phyloP scores from a whole-genome alignment of 2,113 vertebrate genomes.

The Tachuris rubrigastra region DNA sequence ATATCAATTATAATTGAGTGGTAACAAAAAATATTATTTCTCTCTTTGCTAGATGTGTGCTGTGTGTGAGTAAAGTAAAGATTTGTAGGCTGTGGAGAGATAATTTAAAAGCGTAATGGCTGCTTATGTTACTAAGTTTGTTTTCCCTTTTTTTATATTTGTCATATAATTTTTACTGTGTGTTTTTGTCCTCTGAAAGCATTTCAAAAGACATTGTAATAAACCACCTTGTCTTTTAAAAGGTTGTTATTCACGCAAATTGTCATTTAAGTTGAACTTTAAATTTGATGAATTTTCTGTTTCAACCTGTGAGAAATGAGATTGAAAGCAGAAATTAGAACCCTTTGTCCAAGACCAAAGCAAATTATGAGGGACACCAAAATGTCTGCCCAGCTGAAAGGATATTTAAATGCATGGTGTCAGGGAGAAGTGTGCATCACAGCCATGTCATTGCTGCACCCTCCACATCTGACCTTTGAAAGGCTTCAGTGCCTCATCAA shows the following conservation, averaged over 20 bases:
- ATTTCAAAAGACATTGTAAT: conserved; percentile 17
- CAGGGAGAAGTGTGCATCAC: background rate
- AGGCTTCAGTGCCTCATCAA: background rate
- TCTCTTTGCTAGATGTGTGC: background rate
- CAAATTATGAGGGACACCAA: background rate
- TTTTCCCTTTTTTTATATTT: conserved; percentile 2
- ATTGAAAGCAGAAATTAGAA: background rate
- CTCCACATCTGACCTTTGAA: background rate
- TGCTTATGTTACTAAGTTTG: conserved; percentile 16
- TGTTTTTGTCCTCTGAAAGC: background rate
- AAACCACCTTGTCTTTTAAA: background rate
- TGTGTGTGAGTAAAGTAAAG: background rate
- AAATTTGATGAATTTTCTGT: background rate
- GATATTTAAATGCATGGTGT: background rate
- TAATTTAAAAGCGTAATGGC: conserved; percentile 15
- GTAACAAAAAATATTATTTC: conserved; percentile 35
- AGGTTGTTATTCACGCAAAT: conserved; percentile 21
- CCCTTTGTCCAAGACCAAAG: background rate
- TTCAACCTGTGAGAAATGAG: conserved; percentile 2
- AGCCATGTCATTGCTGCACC: background rate
- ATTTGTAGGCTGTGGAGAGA: conserved; percentile 30
- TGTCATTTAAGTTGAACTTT: conserved; percentile 18
- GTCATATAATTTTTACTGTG: background rate
- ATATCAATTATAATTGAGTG: conserved; percentile 52
- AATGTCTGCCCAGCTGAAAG: background rate